Evolutionary conservation across 2,888 invertebrate species (phyloP).

Genomic region (Luperina nickerlii): DNA sequence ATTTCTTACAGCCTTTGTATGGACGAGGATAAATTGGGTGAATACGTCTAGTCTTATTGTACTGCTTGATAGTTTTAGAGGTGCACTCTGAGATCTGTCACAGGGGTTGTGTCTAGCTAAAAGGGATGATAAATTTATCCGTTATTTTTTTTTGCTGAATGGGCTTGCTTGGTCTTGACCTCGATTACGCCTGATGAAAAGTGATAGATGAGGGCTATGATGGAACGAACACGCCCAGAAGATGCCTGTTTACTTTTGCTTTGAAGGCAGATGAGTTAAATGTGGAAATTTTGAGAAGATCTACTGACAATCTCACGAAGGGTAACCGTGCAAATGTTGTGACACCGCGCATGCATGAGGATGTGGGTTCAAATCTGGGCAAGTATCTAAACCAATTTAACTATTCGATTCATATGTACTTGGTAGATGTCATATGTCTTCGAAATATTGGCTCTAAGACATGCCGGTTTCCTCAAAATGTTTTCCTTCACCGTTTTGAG

Average conservation of each 20-base stretch:
- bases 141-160: background rate
- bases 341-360: background rate
- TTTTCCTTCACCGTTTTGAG: too few species aligned
- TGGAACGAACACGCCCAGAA: too few species aligned
- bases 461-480: too few species aligned
- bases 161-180: too few species aligned
- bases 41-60: conserved; percentile 12
- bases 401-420: too few species aligned
- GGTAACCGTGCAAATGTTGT: background rate
- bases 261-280: too few species aligned
- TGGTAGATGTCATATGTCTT: too few species aligned
- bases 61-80: conserved; percentile 4
- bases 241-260: too few species aligned
- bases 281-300: background rate
- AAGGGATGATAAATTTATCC: background rate
- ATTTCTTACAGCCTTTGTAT: conserved; percentile 31
- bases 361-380: background rate
- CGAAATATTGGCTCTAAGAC: too few species aligned
- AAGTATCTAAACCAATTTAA: background rate
- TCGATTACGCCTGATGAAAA: too few species aligned
- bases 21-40: conserved; percentile 18
- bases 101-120: background rate
- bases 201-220: too few species aligned
- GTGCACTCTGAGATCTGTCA: conserved; percentile 14
- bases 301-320: background rate